Evolutionary conservation across 2,113 vertebrate species (phyloP).

Genomic region (Noctilio leporinus): DNA sequence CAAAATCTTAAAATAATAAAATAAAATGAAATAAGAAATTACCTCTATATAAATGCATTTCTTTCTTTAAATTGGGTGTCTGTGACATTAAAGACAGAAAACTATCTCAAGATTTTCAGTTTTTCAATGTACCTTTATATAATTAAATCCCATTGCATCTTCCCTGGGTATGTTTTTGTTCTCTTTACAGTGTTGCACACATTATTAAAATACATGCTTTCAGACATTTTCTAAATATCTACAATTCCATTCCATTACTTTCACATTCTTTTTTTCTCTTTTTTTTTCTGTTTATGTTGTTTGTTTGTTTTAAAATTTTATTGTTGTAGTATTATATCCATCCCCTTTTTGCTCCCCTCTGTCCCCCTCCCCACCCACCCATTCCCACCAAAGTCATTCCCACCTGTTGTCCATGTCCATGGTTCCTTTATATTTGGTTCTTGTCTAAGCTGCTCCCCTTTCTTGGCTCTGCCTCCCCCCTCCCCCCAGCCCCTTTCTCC

Average conservation of each 20-base stretch:
- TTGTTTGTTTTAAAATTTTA: no score
- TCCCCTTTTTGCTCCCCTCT: no score
- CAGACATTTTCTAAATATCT: neutral
- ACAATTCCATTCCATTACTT: neutral
- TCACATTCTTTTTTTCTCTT: neutral
- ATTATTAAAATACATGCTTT: neutral
- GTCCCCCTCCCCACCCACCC: no score
- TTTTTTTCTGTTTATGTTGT: no score
- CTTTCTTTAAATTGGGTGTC: neutral
- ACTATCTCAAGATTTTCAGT: neutral
- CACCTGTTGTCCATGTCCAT: no score
- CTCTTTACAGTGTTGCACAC: neutral
- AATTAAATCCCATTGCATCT: neutral
- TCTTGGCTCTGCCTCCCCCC: no score
- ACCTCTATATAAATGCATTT: neutral
- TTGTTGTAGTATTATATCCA: no score
- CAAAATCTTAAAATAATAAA: no score
- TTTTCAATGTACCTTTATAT: neutral
- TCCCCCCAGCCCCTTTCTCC: no score
- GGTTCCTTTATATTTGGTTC: no score
- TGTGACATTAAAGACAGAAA: neutral
- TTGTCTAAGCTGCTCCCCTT: no score
- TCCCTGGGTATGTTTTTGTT: neutral
- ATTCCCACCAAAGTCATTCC: no score
- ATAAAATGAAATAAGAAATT: neutral